A percentile compares a stretch with the other conserved stretches of the same genome.
Evolutionary conservation across 2,888 invertebrate genomes (phyloP).

Genomic region (Lottia gigantea): DNA sequence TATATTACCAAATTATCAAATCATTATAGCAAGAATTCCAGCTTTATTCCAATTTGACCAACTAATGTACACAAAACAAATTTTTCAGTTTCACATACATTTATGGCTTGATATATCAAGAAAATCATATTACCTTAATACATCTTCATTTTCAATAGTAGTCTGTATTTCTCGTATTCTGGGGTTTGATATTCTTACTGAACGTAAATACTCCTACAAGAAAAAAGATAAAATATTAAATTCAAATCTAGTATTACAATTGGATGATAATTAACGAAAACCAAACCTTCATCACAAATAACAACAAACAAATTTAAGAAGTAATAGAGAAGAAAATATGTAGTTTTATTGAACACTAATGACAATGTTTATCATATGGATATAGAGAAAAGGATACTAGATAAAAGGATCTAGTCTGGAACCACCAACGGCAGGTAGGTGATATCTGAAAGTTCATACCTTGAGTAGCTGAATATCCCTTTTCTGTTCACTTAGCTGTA

Average conservation of each 20-base stretch:
- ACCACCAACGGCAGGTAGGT: too few relatives aligned
- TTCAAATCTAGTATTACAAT: too few relatives aligned
- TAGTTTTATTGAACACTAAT: too few relatives aligned
- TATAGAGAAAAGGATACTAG: too few relatives aligned
- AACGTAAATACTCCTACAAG: constrained; percentile 87
- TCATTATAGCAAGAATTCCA: too few relatives aligned
- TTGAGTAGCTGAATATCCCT: constrained; percentile 88
- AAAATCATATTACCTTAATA: constrained; percentile 71
- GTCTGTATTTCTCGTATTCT: constrained; percentile 91
- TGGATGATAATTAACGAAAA: neutral
- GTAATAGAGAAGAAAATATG: neutral
- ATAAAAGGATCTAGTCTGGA: too few relatives aligned
- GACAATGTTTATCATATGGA: too few relatives aligned
- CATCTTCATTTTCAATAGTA: constrained; percentile 94
- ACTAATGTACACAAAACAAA: too few relatives aligned
- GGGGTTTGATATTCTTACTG: constrained; percentile 91
- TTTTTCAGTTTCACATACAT: too few relatives aligned
- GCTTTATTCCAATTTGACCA: too few relatives aligned
- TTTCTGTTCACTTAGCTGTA: constrained; percentile 89
- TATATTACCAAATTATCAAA: too few relatives aligned
- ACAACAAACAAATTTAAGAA: neutral
- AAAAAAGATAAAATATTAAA: neutral
- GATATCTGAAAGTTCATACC: constrained; percentile 69
- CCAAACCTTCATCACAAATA: neutral
- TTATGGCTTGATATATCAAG: neutral